Percentiles rank a stretch among this genome's conserved stretches.
Conservation (phyloP, 2,888 invertebrate species). For the Clistopyga incitator region DNA sequence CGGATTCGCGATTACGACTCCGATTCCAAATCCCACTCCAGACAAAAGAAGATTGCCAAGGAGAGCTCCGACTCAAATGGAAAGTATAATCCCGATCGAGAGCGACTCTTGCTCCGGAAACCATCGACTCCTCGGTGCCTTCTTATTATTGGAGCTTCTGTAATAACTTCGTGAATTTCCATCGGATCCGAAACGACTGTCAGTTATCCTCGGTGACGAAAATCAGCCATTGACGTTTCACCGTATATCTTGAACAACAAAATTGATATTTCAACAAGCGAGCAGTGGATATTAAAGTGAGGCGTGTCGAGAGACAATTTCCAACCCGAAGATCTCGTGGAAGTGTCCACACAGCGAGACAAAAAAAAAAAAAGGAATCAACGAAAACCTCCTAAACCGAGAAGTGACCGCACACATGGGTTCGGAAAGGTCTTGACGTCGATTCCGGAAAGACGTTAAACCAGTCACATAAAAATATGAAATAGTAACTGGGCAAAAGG, state of each 20-base stretch:
- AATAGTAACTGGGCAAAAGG: conserved; percentile 69
- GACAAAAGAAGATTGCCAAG: conserved; percentile 69
- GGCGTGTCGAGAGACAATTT: not conserved
- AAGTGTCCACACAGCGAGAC: not conserved
- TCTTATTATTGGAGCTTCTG: conserved; percentile 4
- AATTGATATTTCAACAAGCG: not conserved
- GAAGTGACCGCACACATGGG: conserved; percentile 64
- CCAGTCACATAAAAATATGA: conserved; percentile 75
- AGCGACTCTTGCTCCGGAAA: not conserved
- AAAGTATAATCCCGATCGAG: conserved; percentile 68
- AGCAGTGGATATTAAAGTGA: not conserved
- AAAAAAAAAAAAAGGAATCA: too few species aligned
- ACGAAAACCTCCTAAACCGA: conserved; percentile 41
- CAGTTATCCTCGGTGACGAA: not conserved
- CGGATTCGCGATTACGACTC: conserved; percentile 78
- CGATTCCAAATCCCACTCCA: conserved; percentile 64
- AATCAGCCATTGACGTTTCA: not conserved
- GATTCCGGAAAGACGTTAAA: conserved; percentile 75
- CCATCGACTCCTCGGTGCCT: not conserved
- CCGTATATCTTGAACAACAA: not conserved
- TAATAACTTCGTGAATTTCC: conserved; percentile 8
- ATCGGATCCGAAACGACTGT: not conserved
- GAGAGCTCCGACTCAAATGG: conserved; percentile 70
- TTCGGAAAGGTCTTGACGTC: conserved; percentile 12
- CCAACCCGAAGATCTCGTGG: not conserved